Conservation (phyloP, 2,113 vertebrate genomes). For the Burhinus oedicnemus region DNA sequence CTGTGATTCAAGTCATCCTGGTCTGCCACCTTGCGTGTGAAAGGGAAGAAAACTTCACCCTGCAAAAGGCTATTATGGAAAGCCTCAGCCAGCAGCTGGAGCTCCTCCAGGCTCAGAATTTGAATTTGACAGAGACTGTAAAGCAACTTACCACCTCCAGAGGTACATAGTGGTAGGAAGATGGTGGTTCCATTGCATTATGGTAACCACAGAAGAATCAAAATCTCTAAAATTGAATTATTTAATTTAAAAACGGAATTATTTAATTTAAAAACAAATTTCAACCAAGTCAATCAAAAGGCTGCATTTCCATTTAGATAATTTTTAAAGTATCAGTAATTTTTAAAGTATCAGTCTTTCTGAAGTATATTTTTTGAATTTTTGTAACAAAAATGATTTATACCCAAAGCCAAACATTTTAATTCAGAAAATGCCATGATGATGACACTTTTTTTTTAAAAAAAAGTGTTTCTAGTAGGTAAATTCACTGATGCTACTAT, state of each 20-base stretch:
- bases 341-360: background rate
- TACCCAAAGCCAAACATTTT: background rate
- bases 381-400: background rate
- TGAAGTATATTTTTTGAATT: background rate
- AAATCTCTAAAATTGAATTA: background rate
- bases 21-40: background rate
- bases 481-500: background rate
- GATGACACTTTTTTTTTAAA: too few relatives aligned
- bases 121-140: slow-evolving; percentile 56
- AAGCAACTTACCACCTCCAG: slow-evolving; percentile 18
- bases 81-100: slow-evolving; percentile 38
- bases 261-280: background rate
- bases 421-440: background rate
- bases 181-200: background rate
- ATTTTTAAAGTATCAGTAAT: background rate
- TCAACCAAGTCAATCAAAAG: background rate
- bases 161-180: slow-evolving; percentile 20
- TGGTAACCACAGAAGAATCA: background rate
- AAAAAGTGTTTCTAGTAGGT: background rate
- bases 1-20: slow-evolving; percentile 52
- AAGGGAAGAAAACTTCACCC: slow-evolving; percentile 50
- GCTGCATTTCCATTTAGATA: background rate
- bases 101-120: slow-evolving; percentile 42
- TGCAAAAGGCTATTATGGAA: slow-evolving; percentile 24
- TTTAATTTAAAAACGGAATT: background rate